Evolutionary conservation across 2,113 vertebrate species (phyloP), one percentile per base, ranked within the genome.

Genomic region (Microcebus murinus): DNA sequence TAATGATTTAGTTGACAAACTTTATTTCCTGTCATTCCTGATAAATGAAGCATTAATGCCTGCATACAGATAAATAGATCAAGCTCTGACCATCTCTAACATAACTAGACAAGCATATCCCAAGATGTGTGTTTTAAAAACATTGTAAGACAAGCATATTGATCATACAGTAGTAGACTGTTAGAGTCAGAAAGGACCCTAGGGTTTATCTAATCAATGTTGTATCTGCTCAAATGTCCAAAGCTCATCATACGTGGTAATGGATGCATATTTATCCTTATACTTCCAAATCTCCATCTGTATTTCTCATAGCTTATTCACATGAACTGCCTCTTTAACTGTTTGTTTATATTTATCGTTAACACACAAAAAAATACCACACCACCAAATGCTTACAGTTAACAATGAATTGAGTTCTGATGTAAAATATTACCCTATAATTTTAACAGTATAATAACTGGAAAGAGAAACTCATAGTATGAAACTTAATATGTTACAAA

Each of bases 41-140:
- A 88, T 95, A 95, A 97, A 96, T 94, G 97, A 92, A 94, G 70
- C 84, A 90, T 84, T 80, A 79, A 92, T 83, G 59, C 17, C 50
- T 95, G 14, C 17, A 4, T 70, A 45, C 50, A 88, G 89, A 94
- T 91, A 94, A 80, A 95, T 81, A 67, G 27, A 91, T 96, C 89
- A 95, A 85, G 34, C 50, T 80, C 77, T 71, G 71, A 68, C 63
- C 71, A 93, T 87, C 27, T 94, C 63, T 96, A 94, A 92, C 7
- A 18, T 70, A 88, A 91, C 50, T 21, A 93, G 86, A 95, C 82
- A 97, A 94, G 88, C 95, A 59, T 93, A 87, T 95, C 70, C 20
- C 27, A 84, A 59, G 55, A 95, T 81, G 36, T 87, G 74, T 96
- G n/a, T 67, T 87, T 96, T 74, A 27, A 85, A 95, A 84, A 85